phyloP scores from a whole-genome alignment of 2,888 invertebrate species.

The Polyommatus iphigenia region DNA sequence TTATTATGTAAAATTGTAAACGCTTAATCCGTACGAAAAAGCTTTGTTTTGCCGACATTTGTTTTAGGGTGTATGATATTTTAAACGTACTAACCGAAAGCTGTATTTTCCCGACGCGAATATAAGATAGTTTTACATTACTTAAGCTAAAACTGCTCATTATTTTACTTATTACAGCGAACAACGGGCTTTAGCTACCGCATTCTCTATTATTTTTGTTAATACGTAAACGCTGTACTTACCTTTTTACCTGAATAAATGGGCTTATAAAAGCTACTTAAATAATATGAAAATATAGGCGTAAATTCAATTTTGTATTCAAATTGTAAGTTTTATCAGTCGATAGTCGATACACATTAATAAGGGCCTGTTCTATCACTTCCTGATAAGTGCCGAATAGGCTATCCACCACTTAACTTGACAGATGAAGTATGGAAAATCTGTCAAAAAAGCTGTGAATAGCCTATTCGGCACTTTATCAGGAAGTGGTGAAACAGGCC shows the following conservation, averaged over 20 bases:
- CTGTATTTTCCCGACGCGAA: constrained; percentile 11
- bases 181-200: background rate
- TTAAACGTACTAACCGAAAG: constrained; percentile 9
- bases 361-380: too few species aligned
- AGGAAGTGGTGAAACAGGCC: too few species aligned
- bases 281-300: background rate
- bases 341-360: too few species aligned
- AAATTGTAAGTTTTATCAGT: background rate
- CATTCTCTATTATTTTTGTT: constrained; percentile 14
- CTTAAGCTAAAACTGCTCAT: constrained; percentile 26
- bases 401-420: too few species aligned
- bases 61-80: constrained; percentile 34
- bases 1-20: constrained; percentile 54
- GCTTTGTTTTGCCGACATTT: constrained; percentile 44
- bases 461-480: too few species aligned
- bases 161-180: background rate
- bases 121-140: constrained; percentile 29
- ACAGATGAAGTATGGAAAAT: too few species aligned
- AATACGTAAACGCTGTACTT: background rate
- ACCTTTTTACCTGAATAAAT: background rate
- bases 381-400: too few species aligned
- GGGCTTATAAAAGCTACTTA: background rate
- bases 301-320: background rate
- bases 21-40: constrained; percentile 49
- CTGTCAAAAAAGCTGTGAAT: too few species aligned